Conservation (phyloP, 2,888 invertebrate species). For the Ptilodon capucinus region DNA sequence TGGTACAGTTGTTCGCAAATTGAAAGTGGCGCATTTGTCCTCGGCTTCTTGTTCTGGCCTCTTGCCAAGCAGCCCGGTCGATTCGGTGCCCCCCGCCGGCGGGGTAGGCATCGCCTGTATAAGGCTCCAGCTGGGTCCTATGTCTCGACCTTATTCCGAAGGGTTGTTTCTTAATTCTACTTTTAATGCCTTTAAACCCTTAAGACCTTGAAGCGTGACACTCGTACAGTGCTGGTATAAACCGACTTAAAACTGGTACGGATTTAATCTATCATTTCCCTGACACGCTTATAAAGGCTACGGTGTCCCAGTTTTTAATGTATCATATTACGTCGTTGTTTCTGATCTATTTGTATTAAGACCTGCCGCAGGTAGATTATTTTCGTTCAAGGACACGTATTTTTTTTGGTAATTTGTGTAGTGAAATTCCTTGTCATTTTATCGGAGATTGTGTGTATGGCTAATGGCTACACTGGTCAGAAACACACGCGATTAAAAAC, state of each 20-base stretch:
- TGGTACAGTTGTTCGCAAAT: conserved; percentile 52
- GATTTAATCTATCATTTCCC: conserved; percentile 11
- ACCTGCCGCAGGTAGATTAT: not conserved
- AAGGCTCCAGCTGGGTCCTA: conserved; percentile 28
- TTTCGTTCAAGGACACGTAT: not conserved
- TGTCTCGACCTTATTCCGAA: conserved; percentile 36
- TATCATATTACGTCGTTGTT: not conserved
- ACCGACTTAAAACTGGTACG: conserved; percentile 1
- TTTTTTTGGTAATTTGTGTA: not conserved
- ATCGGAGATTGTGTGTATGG: too few species aligned
- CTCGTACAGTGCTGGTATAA: conserved; percentile 1
- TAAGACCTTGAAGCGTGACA: conserved; percentile 5
- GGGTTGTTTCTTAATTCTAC: conserved; percentile 25
- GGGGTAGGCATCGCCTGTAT: conserved; percentile 31
- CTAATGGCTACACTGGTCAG: too few species aligned
- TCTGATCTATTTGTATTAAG: not conserved
- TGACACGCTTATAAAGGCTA: conserved; percentile 4
- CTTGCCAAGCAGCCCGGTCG: conserved; percentile 65
- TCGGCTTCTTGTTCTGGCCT: conserved; percentile 50
- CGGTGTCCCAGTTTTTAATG: conserved; percentile 1
- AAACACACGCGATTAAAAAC: too few species aligned
- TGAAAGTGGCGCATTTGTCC: conserved; percentile 51
- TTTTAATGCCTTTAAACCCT: conserved; percentile 25
- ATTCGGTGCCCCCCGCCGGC: conserved; percentile 43
- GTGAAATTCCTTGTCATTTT: too few species aligned